Conservation (phyloP, 2,113 vertebrate genomes). For the Athene cunicularia region DNA sequence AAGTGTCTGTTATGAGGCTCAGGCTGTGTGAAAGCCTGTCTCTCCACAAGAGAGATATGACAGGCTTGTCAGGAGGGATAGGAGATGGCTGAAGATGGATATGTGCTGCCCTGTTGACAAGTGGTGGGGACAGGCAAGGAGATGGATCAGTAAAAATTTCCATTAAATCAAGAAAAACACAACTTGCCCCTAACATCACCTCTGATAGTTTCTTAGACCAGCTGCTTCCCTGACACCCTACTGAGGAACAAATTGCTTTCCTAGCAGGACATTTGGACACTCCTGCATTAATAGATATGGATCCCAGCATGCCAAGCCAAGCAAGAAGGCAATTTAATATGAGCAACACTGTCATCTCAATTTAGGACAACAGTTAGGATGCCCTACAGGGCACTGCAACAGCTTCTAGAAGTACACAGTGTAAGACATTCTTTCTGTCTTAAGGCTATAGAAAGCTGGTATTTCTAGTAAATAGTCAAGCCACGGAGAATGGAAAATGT, state of each 20-base stretch:
- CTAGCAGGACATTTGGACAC: conserved; percentile 83
- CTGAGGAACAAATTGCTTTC: conserved; percentile 87
- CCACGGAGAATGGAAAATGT: conserved; percentile 61
- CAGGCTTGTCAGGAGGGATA: conserved; percentile 14
- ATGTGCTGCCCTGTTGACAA: conserved; percentile 59
- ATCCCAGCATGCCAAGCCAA: conserved; percentile 80
- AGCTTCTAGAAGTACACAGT: conserved; percentile 71
- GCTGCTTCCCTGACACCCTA: conserved; percentile 79
- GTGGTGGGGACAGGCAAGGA: conserved; percentile 38
- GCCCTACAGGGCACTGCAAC: conserved; percentile 73
- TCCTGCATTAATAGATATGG: conserved; percentile 80
- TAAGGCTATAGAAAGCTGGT: conserved; percentile 73
- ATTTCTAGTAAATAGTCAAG: conserved; percentile 67
- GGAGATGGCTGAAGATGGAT: conserved; percentile 53
- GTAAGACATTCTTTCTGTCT: conserved; percentile 68
- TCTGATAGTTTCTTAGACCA: conserved; percentile 81
- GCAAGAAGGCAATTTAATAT: conserved; percentile 81
- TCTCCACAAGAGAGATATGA: conserved; percentile 49
- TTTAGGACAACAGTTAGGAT: conserved; percentile 83
- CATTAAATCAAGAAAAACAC: conserved; percentile 80
- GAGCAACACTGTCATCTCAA: conserved; percentile 86
- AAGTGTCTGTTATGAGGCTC: conserved; percentile 56
- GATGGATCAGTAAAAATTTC: conserved; percentile 75
- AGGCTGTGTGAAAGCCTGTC: conserved; percentile 62
- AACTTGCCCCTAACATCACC: conserved; percentile 79